A percentile compares a stretch with the other conserved stretches of the same genome.
phyloP scores from a whole-genome alignment of 1,140 invertebrate species.

The Drosophila ficusphila region DNA sequence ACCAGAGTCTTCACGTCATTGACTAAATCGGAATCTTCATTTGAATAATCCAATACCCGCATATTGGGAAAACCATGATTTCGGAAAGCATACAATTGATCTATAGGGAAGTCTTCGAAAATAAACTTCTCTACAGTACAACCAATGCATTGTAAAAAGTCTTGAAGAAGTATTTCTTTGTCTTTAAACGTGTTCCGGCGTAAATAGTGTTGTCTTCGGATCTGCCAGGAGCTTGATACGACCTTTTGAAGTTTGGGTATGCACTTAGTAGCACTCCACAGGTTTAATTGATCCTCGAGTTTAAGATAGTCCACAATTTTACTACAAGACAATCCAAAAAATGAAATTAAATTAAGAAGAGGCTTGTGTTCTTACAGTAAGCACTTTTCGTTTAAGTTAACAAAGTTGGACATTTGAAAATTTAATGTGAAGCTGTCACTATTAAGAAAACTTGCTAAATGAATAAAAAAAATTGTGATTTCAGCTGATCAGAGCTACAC shows the following conservation, averaged over 20 bases:
- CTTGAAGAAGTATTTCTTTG: neutral
- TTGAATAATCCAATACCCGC: constrained; percentile 3
- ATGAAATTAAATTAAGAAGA: too few relatives aligned
- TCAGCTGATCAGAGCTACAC: neutral
- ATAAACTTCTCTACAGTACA: neutral
- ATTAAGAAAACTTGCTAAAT: neutral
- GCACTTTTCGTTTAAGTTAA: constrained; percentile 14
- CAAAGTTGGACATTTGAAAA: neutral
- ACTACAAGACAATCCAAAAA: neutral
- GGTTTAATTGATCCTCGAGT: constrained; percentile 11
- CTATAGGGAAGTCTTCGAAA: neutral
- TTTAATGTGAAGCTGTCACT: too few relatives aligned
- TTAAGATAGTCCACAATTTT: constrained; percentile 19
- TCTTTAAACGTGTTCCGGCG: neutral
- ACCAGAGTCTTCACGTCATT: constrained; percentile 11
- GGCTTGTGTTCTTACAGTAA: constrained; percentile 23
- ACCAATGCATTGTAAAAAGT: constrained; percentile 18
- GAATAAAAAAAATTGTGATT: neutral
- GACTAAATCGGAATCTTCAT: neutral
- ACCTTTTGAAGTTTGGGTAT: neutral
- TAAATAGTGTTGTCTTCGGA: neutral
- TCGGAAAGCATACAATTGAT: neutral
- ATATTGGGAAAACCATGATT: constrained; percentile 1
- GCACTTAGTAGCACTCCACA: constrained; percentile 28
- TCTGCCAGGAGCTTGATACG: constrained; percentile 15